Evolutionary conservation across 1,140 invertebrate genomes (phyloP).

Genomic region (Condylostylus longicornis): DNA sequence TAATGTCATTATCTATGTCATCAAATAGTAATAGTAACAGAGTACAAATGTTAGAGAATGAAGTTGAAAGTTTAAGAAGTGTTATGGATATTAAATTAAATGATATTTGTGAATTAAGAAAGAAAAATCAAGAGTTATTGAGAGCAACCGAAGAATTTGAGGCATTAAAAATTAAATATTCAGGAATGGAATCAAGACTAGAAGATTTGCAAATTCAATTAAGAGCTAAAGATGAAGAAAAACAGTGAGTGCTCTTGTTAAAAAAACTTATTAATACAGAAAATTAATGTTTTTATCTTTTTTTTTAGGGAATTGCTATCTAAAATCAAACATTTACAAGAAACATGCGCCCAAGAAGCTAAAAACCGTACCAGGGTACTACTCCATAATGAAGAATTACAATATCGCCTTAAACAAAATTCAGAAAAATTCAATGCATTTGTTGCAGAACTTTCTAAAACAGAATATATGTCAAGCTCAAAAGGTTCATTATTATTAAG

Average conservation of each 20-base stretch:
- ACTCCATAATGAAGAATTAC: conserved; percentile 71
- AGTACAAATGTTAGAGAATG: conserved; percentile 32
- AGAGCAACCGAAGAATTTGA: conserved; percentile 40
- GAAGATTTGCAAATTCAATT: conserved; percentile 54
- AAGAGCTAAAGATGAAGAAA: conserved; percentile 38
- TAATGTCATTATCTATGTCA: no score
- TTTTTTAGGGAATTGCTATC: conserved; percentile 37
- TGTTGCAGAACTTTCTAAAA: conserved; percentile 19
- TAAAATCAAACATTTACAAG: conserved; percentile 54
- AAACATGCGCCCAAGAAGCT: conserved; percentile 50
- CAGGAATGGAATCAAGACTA: conserved; percentile 43
- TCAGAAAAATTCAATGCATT: conserved; percentile 30
- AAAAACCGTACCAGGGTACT: conserved; percentile 61
- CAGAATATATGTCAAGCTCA: neutral
- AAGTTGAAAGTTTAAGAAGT: conserved; percentile 57
- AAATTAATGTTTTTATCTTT: conserved; percentile 6
- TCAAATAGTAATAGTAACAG: neutral
- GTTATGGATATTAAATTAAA: conserved; percentile 60
- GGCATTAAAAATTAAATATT: conserved; percentile 36
- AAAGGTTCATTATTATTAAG: neutral
- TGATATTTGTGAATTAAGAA: conserved; percentile 52
- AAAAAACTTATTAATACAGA: neutral
- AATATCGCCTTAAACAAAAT: conserved; percentile 68
- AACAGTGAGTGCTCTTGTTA: conserved; percentile 36
- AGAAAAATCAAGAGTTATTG: conserved; percentile 43